phyloP scores from a whole-genome alignment of 2,888 invertebrate species.

The Adineta ricciae region DNA sequence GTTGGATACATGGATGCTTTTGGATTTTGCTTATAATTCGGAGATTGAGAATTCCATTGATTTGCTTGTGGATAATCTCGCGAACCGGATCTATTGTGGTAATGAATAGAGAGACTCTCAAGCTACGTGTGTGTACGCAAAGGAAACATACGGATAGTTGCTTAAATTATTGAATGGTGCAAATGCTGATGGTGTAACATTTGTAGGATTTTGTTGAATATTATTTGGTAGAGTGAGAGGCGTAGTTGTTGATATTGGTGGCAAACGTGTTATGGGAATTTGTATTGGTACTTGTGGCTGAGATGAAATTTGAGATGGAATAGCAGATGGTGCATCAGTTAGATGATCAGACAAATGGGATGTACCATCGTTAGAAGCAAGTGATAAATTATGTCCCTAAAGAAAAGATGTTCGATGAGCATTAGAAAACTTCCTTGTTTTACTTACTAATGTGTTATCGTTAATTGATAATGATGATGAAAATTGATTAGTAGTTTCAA shows the following conservation, averaged over 20 bases:
- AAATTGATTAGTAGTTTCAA: background rate
- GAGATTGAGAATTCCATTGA: background rate
- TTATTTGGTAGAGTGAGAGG: background rate
- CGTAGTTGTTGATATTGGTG: background rate
- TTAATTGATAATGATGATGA: background rate
- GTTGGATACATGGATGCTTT: background rate
- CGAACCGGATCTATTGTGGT: background rate
- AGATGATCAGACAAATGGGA: background rate
- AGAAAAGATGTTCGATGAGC: background rate
- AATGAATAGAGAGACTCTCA: background rate
- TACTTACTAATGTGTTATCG: background rate
- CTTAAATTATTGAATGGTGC: background rate
- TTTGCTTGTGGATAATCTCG: background rate
- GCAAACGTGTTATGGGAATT: background rate
- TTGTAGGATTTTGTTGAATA: background rate
- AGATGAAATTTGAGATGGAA: background rate
- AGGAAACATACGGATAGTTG: background rate
- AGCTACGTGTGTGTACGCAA: background rate
- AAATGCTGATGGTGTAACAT: background rate
- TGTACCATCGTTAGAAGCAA: background rate
- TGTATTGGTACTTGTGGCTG: background rate
- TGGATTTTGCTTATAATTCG: background rate
- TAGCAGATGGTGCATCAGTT: background rate
- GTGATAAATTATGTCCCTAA: background rate
- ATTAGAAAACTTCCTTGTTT: background rate